A percentile compares a stretch with the other conserved stretches of the same genome.
Conservation (phyloP, 37 sponge, comb jelly and placozoan species). For the Cladorhizidae sp. region DNA sequence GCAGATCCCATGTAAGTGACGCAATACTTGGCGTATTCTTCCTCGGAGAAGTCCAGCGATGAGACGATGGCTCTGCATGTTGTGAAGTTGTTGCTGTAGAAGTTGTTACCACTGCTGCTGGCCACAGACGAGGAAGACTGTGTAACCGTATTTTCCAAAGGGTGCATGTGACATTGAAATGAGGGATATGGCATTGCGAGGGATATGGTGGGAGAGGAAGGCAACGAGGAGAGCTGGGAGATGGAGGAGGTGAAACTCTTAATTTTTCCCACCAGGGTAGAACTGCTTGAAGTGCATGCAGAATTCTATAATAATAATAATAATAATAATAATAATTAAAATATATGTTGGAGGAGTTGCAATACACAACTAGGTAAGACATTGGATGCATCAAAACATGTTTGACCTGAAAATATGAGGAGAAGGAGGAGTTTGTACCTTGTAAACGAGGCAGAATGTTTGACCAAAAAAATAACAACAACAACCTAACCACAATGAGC, state of each 20-base stretch:
- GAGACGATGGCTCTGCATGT: background rate
- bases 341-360: no score
- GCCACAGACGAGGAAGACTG: background rate
- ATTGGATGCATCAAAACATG: background rate
- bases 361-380: no score
- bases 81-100: background rate
- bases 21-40: slow-evolving; percentile 54
- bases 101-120: background rate
- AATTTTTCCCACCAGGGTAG: background rate
- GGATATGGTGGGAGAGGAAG: slow-evolving; percentile 39
- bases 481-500: no score
- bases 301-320: slow-evolving; percentile 13
- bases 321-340: no score
- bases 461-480: no score
- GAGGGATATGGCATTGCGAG: background rate
- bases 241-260: slow-evolving; percentile 18
- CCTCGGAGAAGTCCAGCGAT: slow-evolving; percentile 35
- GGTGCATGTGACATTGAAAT: slow-evolving; percentile 21
- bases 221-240: slow-evolving; percentile 37
- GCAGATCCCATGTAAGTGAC: slow-evolving; percentile 65
- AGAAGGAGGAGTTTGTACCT: background rate
- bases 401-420: background rate
- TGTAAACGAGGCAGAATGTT: no score
- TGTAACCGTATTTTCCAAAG: background rate
- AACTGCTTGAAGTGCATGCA: background rate